Base-by-base conservation (phyloP, 2,888 invertebrate species). In the Aromia moschata region DNA sequence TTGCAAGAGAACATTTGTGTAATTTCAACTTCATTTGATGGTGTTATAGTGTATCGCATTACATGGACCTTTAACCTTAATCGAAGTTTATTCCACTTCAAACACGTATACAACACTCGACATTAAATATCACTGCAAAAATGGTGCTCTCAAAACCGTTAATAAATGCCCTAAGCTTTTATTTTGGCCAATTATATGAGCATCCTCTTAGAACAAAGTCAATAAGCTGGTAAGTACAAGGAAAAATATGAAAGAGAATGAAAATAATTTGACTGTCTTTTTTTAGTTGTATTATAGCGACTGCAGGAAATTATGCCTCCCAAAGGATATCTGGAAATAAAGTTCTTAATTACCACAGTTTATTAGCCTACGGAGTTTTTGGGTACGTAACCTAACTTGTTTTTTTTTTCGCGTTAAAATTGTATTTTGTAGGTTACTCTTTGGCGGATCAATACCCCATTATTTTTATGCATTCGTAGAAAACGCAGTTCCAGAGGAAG, bases 151-250 rank as follows among this genome's bases (percentile, higher is more conserved):
- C 90, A 16, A 91, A 90, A 80, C 91, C 92, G 7, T 74, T 91
- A 54, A 87, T 89, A 78, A 85, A 86, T 70, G 81, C 90, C 51
- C 73, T 91, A 25, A 86, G 87, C 46, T 85, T 86, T 36, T 93
- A 93, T 81, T 86, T 93, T 73, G 87, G 89, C 70, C 89, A 90
- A 75, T 82, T 93, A 45, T 92, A 90, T 76, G 84, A 86, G 61
- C 86, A 89, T 80, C 93, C 93, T 0, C 83, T 93, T 52, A 87
- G 86, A 76, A 93, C 93, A 1, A 92, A 92, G 83, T 88, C 91
- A 31, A 80, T 93, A 51, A 91, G 90, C 58, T 91, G 92, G 93
- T 92, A 83, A 83, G 80, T 67, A 52, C 57, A 30, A 43, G 30
- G 16, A 14, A 9, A 37, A 15, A 0, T 37, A 41, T 20, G 30